Percentiles rank a stretch among this genome's conserved stretches.
phyloP scores from a whole-genome alignment of 1,140 invertebrate species.

The Babylonia areolata region DNA sequence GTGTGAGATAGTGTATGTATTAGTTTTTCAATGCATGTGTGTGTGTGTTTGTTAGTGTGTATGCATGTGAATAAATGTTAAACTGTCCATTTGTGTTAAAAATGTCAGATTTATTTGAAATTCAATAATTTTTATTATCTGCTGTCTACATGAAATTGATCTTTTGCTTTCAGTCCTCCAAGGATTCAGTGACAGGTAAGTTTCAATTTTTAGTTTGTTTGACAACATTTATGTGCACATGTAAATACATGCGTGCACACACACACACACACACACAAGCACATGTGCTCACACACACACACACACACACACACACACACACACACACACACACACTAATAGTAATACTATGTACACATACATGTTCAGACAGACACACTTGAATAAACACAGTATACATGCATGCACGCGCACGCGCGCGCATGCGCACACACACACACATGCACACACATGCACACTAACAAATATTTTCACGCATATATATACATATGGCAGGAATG shows the following conservation, averaged over 20 bases:
- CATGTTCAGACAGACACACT: not conserved
- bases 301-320: constrained; percentile 25
- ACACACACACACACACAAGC: not conserved
- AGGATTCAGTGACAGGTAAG: constrained; percentile 24
- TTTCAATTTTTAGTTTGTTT: not conserved
- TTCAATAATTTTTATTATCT: not conserved
- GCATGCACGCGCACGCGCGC: not conserved
- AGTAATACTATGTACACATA: not conserved
- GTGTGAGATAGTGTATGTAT: no score
- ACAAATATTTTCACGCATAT: no score
- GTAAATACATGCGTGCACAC: not conserved
- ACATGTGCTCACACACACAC: not conserved
- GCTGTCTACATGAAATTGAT: not conserved
- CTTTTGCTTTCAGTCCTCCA: constrained; percentile 33
- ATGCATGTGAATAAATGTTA: no score
- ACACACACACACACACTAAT: constrained; percentile 25
- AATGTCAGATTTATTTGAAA: no score
- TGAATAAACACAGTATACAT: no score
- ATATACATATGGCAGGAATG: no score
- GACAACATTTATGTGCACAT: not conserved
- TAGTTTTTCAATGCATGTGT: no score
- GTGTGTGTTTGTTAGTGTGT: no score
- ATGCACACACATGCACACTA: no score
- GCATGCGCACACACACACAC: not conserved
- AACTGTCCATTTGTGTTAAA: no score